phyloP scores from a whole-genome alignment of 2,888 invertebrate species.

The Acleris laterana region DNA sequence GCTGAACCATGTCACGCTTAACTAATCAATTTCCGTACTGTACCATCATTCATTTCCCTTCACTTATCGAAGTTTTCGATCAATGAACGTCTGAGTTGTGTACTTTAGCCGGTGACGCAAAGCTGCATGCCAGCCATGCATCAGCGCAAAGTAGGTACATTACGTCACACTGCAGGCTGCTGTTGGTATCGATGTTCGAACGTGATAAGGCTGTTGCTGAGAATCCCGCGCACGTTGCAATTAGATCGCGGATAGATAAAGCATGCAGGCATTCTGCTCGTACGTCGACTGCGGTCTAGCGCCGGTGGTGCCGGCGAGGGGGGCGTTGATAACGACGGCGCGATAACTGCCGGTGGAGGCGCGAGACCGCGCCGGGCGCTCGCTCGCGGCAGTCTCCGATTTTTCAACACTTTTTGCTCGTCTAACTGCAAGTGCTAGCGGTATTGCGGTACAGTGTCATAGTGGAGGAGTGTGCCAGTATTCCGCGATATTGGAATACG shows the following conservation, averaged over 20 bases:
- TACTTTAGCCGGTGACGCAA: conserved; percentile 10
- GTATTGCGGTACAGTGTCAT: conserved; percentile 45
- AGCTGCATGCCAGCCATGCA: conserved; percentile 26
- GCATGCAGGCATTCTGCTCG: conserved; percentile 36
- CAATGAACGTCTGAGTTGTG: conserved; percentile 21
- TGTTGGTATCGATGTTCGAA: conserved; percentile 27
- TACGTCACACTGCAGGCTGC: conserved; percentile 34
- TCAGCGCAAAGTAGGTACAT: conserved; percentile 29
- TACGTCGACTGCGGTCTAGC: conserved; percentile 34
- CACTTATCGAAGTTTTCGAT: conserved; percentile 15
- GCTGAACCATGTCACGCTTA: conserved; percentile 11
- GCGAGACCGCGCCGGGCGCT: conserved; percentile 47
- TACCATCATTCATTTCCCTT: conserved; percentile 17
- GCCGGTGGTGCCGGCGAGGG: conserved; percentile 45
- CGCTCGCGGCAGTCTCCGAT: conserved; percentile 46
- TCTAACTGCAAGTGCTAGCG: conserved; percentile 52
- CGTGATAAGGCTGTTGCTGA: conserved; percentile 34
- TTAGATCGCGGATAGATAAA: conserved; percentile 49
- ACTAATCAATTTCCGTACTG: conserved; percentile 22
- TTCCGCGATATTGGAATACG: conserved; percentile 17
- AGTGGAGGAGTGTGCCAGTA: conserved; percentile 38
- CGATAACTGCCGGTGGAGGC: conserved; percentile 68
- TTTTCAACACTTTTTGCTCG: conserved; percentile 56
- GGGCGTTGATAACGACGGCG: conserved; percentile 70
- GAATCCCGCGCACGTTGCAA: conserved; percentile 43